Percentiles rank a stretch among this genome's conserved stretches.
Evolutionary conservation across 2,888 invertebrate species (phyloP).

Genomic region (Lasioglossum vierecki): DNA sequence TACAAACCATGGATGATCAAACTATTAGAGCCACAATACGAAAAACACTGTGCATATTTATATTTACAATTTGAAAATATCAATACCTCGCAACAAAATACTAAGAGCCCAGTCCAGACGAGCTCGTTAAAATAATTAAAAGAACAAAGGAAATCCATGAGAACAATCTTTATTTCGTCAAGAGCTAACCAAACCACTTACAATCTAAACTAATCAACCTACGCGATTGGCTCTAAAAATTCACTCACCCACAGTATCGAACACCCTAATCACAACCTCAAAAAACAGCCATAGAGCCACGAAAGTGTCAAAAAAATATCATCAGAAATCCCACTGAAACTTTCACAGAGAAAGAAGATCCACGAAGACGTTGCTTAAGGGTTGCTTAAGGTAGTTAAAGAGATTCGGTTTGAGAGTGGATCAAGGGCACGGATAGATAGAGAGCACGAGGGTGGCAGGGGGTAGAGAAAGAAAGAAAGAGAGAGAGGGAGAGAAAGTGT

Average conservation of each 20-base stretch:
- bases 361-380: not conserved
- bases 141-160: not conserved
- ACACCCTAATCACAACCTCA: not conserved
- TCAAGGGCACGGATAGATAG: constrained; percentile 19
- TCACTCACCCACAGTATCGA: not conserved
- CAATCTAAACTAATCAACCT: no score
- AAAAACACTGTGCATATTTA: not conserved
- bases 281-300: not conserved
- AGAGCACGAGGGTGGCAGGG: not conserved
- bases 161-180: not conserved
- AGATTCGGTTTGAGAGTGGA: constrained; percentile 31
- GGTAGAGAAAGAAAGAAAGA: constrained; percentile 12
- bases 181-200: not conserved
- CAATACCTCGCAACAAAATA: not conserved
- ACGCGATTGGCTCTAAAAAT: not conserved
- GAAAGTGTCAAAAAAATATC: not conserved
- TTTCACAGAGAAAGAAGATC: not conserved
- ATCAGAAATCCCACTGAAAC: not conserved
- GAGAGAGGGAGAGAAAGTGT: constrained; percentile 29
- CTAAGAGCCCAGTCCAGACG: not conserved
- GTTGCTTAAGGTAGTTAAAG: not conserved
- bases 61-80: not conserved
- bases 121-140: not conserved
- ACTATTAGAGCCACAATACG: not conserved
- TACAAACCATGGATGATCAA: not conserved